phyloP scores from a whole-genome alignment of 2,888 invertebrate genomes.

The Drosophila cognata region DNA sequence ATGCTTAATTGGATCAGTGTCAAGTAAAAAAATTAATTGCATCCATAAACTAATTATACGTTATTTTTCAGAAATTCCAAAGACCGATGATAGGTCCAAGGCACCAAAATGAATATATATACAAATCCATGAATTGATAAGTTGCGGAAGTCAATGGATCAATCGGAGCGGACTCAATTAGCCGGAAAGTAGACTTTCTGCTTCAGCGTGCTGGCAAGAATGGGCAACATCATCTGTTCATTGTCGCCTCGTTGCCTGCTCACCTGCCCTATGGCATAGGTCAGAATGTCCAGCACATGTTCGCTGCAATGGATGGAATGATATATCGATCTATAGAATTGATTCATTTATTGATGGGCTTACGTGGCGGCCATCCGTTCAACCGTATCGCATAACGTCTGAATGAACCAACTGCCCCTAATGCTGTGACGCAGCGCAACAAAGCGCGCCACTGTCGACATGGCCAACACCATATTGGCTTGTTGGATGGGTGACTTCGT shows the following conservation, averaged over 20 bases:
- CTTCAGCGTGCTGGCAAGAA: constrained; percentile 64
- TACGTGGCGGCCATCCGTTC: constrained; percentile 69
- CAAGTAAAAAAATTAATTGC: too few relatives aligned
- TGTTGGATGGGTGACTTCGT: constrained; percentile 45
- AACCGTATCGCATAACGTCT: constrained; percentile 80
- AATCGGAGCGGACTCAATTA: not conserved
- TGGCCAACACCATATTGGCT: constrained; percentile 80
- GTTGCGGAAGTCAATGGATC: not conserved
- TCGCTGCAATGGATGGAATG: constrained; percentile 55
- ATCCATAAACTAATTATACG: too few relatives aligned
- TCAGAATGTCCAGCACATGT: constrained; percentile 81
- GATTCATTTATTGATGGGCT: not conserved
- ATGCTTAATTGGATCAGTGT: too few relatives aligned
- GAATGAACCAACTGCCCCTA: constrained; percentile 84
- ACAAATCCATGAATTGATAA: not conserved
- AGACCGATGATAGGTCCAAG: too few relatives aligned
- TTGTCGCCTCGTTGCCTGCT: constrained; percentile 66
- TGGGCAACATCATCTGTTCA: constrained; percentile 79
- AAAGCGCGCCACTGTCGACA: constrained; percentile 83
- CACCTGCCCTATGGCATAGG: constrained; percentile 67
- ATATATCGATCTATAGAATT: not conserved
- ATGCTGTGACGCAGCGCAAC: constrained; percentile 79
- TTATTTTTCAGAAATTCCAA: too few relatives aligned
- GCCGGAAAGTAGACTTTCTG: constrained; percentile 77
- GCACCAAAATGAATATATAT: not conserved